Base-by-base conservation (phyloP, 2,888 invertebrate genomes). In the Apamea epomidion region DNA sequence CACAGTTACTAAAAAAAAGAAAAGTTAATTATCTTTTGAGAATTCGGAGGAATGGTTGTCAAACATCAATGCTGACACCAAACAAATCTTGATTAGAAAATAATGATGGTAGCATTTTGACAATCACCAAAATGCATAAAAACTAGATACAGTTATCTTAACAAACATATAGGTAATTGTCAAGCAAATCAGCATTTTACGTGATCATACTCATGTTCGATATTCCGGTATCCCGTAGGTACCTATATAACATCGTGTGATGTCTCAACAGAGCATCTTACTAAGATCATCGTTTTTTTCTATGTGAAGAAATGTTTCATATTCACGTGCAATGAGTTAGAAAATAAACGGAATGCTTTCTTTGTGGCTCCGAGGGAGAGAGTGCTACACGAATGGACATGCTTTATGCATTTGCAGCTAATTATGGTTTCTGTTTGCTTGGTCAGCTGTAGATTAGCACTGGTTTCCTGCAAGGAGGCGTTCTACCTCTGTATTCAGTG, bases 281-380 rank as follows among this genome's bases (percentile, higher is more conserved):
- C 5, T 25, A 45, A 4, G n/a, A 74, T 14, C 12, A 51, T 37
- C 14, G 21, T n/a, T n/a, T n/a, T 18, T 37, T 72, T 5, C 10
- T 16, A 8, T 76, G 74, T 71, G 45, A 32, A 75, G 54, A 67
- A 74, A 29, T 37, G 68, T 65, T 68, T 72, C 58, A 3, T 42
- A 37, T 72, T 87, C 68, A 76, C 48, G 74, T 65, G 87, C 75
- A 78, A 62, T 85, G 62, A 81, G 69, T 72, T 85, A 73, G 85
- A 85, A 81, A 81, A 75, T 72, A 42, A 64, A 65, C 48, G 80
- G 75, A 51, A 77, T 87, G 76, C 68, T 81, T 74, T 77, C 75
- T 65, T 72, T 29, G 45, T 80, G 65, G 37, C 58, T 85, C 37
- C 25, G 85, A 87, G 37, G 45, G 74, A 87, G 85, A 87, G 88